Evolutionary conservation across 2,113 vertebrate species (phyloP), one percentile per base, ranked within the genome.

Genomic region (Colius striatus): DNA sequence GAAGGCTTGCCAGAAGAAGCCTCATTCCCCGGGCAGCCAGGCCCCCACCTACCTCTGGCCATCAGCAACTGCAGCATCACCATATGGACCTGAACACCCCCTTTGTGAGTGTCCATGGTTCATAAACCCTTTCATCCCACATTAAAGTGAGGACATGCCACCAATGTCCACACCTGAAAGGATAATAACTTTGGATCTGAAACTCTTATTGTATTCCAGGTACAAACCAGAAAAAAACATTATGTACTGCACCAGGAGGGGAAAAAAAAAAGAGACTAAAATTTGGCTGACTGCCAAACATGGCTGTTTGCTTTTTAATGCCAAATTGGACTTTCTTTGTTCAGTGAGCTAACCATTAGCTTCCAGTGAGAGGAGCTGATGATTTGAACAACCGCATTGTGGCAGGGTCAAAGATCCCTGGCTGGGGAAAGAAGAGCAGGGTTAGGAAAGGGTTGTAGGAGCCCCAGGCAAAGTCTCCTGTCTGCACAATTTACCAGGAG

Each of bases 281-380:
- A 90, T 11, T 23, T 51, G 41, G 34, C 38, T 41, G 9, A 41
- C 12, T 12, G 38, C 38, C 38, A 41, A 41, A 41, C 38, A 41
- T 41, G 38, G 38, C 32, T 65, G 23, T 55, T 76, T 83, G 47
- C 19, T 76, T 79, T 95, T 83, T 73, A 27, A 62, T 70, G 84
- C 51, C 68, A 86, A 86, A 73, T 36, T 70, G 51, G 60, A 86
- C 92, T 89, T 83, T 79, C 75, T 80, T 94, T 83, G 60, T 65
- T 80, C 55, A 58, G 60, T 22, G 34, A 82, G 50, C 53, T 67
- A 67, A 45, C 65, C 84, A 60, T 55, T 78, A 87, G 23, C 30
- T 83, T 88, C 34, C 58, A 85, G 67, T 45, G 58, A 90, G 51
- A 85, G 58, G 41, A 94, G 79, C 36, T 87, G 81, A 55, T 73